Evolutionary conservation across 2,797 vertebrate species (phyloP).

Genomic region (Danio choprae): DNA sequence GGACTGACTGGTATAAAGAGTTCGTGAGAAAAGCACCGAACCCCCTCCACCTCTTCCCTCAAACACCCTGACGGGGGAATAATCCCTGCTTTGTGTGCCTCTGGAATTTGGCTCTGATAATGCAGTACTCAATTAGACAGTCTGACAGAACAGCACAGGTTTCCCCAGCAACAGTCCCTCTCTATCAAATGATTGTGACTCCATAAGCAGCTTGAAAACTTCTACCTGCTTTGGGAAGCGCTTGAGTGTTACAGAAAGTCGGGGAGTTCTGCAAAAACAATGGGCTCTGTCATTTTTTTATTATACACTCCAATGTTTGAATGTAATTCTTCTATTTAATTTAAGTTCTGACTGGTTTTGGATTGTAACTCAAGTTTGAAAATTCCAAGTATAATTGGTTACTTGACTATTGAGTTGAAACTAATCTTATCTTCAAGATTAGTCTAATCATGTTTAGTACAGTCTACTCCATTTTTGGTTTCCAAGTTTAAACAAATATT

Average conservation of each 20-base stretch:
- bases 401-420: too few species aligned
- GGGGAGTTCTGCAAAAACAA: neutral
- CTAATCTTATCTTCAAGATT: too few species aligned
- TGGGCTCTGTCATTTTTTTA: neutral
- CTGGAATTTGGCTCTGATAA: slow-evolving; percentile 61
- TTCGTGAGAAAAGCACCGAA: slow-evolving; percentile 58
- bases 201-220: slow-evolving; percentile 2
- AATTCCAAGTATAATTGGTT: too few species aligned
- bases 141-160: slow-evolving; percentile 35
- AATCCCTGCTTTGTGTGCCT: slow-evolving; percentile 58
- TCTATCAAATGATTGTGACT: slow-evolving; percentile 23
- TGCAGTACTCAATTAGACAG: slow-evolving; percentile 54
- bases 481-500: too few species aligned
- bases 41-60: slow-evolving; percentile 39
- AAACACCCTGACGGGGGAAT: slow-evolving; percentile 48
- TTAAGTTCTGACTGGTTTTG: too few species aligned
- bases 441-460: too few species aligned
- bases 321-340: too few species aligned
- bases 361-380: too few species aligned
- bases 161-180: slow-evolving; percentile 53
- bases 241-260: neutral
- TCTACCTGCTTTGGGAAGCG: slow-evolving; percentile 16
- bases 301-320: too few species aligned
- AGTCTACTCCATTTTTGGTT: too few species aligned
- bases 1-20: slow-evolving; percentile 26